Base-by-base conservation (phyloP, 2,888 invertebrate genomes). In the Choristoneura rosaceana region DNA sequence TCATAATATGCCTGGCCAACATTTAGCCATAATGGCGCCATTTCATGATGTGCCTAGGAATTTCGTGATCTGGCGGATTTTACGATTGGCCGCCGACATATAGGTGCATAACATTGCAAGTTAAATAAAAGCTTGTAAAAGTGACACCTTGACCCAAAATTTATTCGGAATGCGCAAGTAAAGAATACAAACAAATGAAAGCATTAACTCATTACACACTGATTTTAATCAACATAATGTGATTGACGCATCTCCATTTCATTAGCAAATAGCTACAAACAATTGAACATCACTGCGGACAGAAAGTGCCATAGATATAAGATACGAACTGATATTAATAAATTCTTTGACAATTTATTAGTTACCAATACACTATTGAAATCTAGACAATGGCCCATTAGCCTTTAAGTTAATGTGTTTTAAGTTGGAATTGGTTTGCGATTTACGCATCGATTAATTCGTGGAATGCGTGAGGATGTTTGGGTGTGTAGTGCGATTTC, bases 191-290 rank as follows among this genome's bases (percentile, higher is more conserved):
- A 25, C 55, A 25, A 38, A 60, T 60, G 38, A 38, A 33, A 60
- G 9, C n/a, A 55, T 55, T 55, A 55, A 55, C 25, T 12, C 4
- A 33, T 47, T 55, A 38, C 7, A 38, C 34, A 41, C 41, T 47
- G 60, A 60, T 62, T 15, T 17, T 43, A 33, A 63, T 68, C 68
- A 43, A 66, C 41, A 7, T 38, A 3, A n/a, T 62, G 41, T 34
- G 58, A 66, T 69, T 33, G 59, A 69, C 63, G 55, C 61, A 62
- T 70, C 59, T 71, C 64, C 55, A 52, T 69, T 74, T 73, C 74
- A 76, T 76, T 75, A 75, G 70, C 74, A 69, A 73, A 75, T 74
- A 69, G 73, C 67, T 71, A 52, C 61, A 69, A 75, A 73, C 73
- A 73, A 76, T 75, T 60, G 68, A 69, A 75, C 70, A 70, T 69